Conservation (phyloP, 2,113 vertebrate genomes). For the Panthera uncia region DNA sequence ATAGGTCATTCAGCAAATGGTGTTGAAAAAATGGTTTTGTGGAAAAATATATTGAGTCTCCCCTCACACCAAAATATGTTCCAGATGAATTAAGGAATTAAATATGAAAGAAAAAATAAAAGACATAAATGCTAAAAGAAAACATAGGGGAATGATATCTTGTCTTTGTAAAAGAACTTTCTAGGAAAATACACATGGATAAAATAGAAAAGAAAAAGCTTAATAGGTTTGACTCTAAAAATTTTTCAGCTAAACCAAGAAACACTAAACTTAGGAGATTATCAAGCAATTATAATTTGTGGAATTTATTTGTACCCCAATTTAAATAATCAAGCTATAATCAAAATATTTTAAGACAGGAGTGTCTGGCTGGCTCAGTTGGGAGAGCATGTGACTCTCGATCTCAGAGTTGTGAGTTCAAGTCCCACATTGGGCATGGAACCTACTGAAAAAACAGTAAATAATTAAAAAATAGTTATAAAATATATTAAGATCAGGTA, state of each 20-base stretch:
- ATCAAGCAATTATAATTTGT: not conserved
- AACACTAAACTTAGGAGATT: not conserved
- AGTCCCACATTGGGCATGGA: not conserved
- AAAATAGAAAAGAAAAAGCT: not conserved
- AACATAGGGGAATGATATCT: not conserved
- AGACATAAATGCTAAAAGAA: not conserved
- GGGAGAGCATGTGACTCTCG: not conserved
- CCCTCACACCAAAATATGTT: not conserved
- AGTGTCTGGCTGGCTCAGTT: not conserved
- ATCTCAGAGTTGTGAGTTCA: not conserved
- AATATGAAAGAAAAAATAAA: not conserved
- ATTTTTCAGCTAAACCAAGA: not conserved
- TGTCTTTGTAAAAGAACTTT: not conserved
- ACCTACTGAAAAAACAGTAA: not conserved
- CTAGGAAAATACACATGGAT: not conserved
- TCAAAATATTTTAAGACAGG: not conserved
- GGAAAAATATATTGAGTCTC: not conserved
- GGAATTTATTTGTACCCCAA: not conserved
- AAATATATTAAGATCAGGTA: not conserved
- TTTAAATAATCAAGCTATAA: not conserved
- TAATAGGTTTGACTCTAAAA: not conserved
- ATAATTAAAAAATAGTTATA: not conserved
- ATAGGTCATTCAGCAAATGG: not conserved
- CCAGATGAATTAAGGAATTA: not conserved
- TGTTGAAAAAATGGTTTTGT: not conserved